Conservation (phyloP, 2,888 invertebrate species). For the Agrochola lychnidis region DNA sequence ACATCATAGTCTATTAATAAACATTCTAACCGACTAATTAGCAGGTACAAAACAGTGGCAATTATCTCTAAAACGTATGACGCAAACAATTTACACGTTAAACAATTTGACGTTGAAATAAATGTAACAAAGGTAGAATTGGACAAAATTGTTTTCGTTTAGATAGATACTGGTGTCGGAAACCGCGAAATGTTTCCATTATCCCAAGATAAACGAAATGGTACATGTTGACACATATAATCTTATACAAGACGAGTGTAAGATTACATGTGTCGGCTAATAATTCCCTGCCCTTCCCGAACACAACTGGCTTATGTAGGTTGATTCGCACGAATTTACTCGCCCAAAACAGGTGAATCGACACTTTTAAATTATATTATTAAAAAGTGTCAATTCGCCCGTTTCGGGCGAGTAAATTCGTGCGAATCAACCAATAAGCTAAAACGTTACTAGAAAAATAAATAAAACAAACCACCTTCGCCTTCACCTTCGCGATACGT, state of each 20-base stretch:
- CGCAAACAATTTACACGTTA: constrained; percentile 60
- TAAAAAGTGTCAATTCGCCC: too few species aligned
- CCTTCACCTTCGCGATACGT: constrained; percentile 39
- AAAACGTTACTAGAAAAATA: constrained; percentile 58
- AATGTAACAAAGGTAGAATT: constrained; percentile 70
- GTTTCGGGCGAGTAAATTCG: too few species aligned
- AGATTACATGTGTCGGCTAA: constrained; percentile 84
- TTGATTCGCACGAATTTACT: too few species aligned
- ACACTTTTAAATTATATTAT: too few species aligned
- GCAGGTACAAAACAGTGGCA: constrained; percentile 43
- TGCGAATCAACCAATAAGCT: neutral
- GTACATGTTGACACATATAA: constrained; percentile 84
- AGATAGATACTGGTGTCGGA: constrained; percentile 61
- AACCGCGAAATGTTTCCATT: constrained; percentile 78
- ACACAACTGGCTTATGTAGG: constrained; percentile 37
- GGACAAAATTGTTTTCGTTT: constrained; percentile 74
- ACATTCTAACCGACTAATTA: constrained; percentile 56
- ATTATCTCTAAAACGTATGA: constrained; percentile 59
- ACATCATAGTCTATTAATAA: constrained; percentile 26
- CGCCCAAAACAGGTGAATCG: too few species aligned
- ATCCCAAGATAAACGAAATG: constrained; percentile 82
- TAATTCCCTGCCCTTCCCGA: constrained; percentile 65
- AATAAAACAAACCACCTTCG: constrained; percentile 59
- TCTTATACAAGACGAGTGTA: constrained; percentile 83
- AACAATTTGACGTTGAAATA: constrained; percentile 62